Percentiles rank a stretch among this genome's conserved stretches.
Evolutionary conservation across 2,888 invertebrate species (phyloP).

Genomic region (Synergus gifuensis): DNA sequence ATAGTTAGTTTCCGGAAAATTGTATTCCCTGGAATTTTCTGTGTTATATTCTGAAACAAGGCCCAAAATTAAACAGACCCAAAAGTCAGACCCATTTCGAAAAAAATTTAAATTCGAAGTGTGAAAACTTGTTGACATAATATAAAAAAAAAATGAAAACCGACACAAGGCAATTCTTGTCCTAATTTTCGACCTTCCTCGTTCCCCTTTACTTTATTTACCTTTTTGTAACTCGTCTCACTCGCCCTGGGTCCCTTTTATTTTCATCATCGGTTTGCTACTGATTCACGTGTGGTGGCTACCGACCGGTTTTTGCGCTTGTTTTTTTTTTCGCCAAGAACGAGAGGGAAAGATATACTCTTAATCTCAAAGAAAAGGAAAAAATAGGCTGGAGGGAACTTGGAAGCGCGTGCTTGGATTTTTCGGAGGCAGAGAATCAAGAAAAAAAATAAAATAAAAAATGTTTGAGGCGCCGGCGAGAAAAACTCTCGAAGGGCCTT

Average conservation of each 20-base stretch:
- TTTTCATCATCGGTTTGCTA: slow-evolving; percentile 23
- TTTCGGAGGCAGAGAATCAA: slow-evolving; percentile 5
- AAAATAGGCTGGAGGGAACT: slow-evolving; percentile 7
- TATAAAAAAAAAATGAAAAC: background rate
- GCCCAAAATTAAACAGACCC: background rate
- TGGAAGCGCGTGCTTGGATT: slow-evolving; percentile 15
- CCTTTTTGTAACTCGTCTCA: background rate
- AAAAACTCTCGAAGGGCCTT: slow-evolving; percentile 37
- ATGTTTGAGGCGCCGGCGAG: slow-evolving; percentile 14
- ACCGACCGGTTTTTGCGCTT: slow-evolving; percentile 30
- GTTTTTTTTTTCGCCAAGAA: background rate
- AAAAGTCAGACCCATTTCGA: background rate
- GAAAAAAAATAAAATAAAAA: slow-evolving; percentile 16
- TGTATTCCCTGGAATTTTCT: too few species aligned
- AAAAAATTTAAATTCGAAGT: background rate
- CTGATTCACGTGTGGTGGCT: slow-evolving; percentile 19
- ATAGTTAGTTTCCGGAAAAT: too few species aligned
- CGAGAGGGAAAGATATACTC: background rate
- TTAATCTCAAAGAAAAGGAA: background rate
- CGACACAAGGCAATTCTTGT: background rate
- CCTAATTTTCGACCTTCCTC: background rate
- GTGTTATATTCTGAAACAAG: background rate
- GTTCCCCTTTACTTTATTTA: slow-evolving; percentile 12
- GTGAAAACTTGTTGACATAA: background rate
- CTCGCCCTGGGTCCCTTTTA: slow-evolving; percentile 10